Evolutionary conservation across 2,888 invertebrate genomes (phyloP).

Genomic region (Corythucha ciliata): DNA sequence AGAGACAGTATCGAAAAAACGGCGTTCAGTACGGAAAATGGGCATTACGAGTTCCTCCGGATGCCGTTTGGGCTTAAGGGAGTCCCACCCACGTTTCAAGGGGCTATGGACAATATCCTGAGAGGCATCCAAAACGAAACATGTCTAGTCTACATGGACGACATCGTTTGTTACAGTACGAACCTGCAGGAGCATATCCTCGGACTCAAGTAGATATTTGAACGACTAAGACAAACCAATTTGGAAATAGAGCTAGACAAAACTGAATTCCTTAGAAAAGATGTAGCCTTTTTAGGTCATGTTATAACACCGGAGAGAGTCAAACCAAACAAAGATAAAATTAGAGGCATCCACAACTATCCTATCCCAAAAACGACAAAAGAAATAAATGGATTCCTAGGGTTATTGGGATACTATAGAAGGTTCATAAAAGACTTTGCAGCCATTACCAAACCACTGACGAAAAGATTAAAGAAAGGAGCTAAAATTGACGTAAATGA

Average conservation of each 20-base stretch:
- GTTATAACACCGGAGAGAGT: not conserved
- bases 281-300: conserved; percentile 27
- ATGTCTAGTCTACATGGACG: not conserved
- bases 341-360: not conserved
- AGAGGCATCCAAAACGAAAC: not conserved
- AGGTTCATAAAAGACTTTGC: conserved; percentile 30
- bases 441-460: conserved; percentile 34
- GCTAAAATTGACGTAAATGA: conserved; percentile 19
- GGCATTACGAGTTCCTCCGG: not conserved
- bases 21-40: not conserved
- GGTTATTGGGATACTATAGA: conserved; percentile 7
- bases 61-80: not conserved
- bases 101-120: not conserved
- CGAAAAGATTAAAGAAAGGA: conserved; percentile 33
- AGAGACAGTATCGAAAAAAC: not conserved
- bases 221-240: not conserved
- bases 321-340: not conserved
- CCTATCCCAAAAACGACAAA: not conserved
- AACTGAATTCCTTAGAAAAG: not conserved
- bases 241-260: not conserved
- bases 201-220: not conserved
- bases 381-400: not conserved
- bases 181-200: not conserved
- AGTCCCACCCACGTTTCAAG: not conserved
- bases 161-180: not conserved